Conservation (phyloP, 2,113 vertebrate genomes). For the Hydropotes inermis region DNA sequence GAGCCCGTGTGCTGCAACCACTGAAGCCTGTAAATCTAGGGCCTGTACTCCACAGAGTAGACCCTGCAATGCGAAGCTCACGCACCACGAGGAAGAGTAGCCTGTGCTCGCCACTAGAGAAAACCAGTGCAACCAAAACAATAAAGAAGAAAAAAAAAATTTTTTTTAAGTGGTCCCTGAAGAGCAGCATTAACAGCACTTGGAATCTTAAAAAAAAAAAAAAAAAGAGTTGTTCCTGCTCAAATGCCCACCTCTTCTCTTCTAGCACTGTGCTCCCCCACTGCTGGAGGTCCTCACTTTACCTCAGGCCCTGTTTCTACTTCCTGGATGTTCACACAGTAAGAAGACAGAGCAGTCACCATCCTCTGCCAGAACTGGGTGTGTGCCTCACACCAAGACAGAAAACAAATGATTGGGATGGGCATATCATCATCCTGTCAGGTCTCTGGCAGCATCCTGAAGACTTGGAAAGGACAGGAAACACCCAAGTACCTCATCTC, state of each 20-base stretch:
- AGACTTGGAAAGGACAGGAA: not conserved
- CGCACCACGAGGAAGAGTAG: not conserved
- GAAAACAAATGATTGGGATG: not conserved
- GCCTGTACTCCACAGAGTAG: not conserved
- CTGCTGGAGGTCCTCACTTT: not conserved
- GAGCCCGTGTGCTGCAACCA: accelerated
- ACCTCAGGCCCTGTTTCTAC: not conserved
- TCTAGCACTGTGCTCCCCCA: not conserved
- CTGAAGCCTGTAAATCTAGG: not conserved
- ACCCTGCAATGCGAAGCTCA: not conserved
- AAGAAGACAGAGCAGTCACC: not conserved
- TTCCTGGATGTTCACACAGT: not conserved
- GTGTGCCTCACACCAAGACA: not conserved
- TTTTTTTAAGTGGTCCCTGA: not conserved
- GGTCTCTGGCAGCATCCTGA: not conserved
- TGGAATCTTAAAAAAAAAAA: not conserved
- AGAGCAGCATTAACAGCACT: not conserved
- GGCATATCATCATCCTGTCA: not conserved
- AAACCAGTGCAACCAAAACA: not conserved
- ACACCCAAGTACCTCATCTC: no score
- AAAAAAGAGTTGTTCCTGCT: not conserved
- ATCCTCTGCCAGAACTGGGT: not conserved
- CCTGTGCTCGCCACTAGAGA: not conserved
- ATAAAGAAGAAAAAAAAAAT: not conserved
- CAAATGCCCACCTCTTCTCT: not conserved